A percentile compares a stretch with the other conserved stretches of the same genome.
Evolutionary conservation across 2,797 vertebrate species (phyloP).

Genomic region (Sebastiscus tertius): DNA sequence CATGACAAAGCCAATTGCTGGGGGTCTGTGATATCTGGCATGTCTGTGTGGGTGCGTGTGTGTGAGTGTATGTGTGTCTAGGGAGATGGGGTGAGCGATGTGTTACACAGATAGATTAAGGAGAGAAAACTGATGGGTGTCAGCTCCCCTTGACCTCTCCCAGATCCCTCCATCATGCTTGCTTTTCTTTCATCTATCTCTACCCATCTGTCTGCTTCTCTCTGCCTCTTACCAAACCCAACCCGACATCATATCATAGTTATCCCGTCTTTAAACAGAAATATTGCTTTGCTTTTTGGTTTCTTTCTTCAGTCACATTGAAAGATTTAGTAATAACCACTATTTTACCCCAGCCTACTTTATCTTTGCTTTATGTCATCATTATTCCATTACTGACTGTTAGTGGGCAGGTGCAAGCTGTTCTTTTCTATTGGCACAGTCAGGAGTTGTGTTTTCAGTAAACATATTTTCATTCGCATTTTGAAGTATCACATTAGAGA

Average conservation of each 20-base stretch:
- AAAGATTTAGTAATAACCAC: not conserved
- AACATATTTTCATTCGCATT: not conserved
- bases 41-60: constrained; percentile 15
- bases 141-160: constrained; percentile 68
- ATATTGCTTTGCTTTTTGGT: not conserved
- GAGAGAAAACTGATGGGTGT: constrained; percentile 67
- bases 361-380: not conserved
- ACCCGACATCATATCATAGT: not conserved
- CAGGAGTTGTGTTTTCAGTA: not conserved
- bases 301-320: not conserved
- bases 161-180: constrained; percentile 47
- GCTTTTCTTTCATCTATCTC: constrained; percentile 42
- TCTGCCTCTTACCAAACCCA: constrained; percentile 2
- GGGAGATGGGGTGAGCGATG: constrained; percentile 39
- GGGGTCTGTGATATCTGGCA: constrained; percentile 30
- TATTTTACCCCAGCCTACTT: not conserved
- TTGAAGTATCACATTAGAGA: not conserved
- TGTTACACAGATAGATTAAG: constrained; percentile 61
- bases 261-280: not conserved
- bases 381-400: not conserved
- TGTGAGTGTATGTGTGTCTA: constrained; percentile 21
- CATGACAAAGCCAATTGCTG: constrained; percentile 50
- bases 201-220: not conserved
- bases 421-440: not conserved
- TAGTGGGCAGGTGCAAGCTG: not conserved